Percentiles rank a stretch among this genome's conserved stretches.
phyloP scores from a whole-genome alignment of 2,888 invertebrate genomes.

The Calameuta idolon region DNA sequence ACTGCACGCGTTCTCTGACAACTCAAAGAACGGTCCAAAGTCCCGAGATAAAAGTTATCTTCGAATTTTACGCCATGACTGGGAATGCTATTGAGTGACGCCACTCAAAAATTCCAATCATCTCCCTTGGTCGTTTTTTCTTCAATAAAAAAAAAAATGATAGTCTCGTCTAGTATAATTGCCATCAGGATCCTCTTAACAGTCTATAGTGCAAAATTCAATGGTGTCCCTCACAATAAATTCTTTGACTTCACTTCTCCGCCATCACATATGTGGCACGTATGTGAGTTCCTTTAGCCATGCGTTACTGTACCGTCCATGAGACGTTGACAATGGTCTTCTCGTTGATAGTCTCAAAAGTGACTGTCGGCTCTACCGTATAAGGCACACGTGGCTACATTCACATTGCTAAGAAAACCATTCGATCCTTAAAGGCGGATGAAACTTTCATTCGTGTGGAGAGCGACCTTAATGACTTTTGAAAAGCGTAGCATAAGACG shows the following conservation, averaged over 20 bases:
- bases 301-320: slow-evolving; percentile 54
- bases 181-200: background rate
- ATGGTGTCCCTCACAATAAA: slow-evolving; percentile 40
- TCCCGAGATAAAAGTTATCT: slow-evolving; percentile 22
- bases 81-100: slow-evolving; percentile 13
- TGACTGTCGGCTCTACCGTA: slow-evolving; percentile 49
- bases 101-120: slow-evolving; percentile 19
- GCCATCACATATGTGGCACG: slow-evolving; percentile 37
- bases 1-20: background rate
- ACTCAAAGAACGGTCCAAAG: slow-evolving; percentile 1
- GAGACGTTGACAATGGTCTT: slow-evolving; percentile 62
- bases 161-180: background rate
- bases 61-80: background rate
- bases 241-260: slow-evolving; percentile 50
- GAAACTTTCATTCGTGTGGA: background rate
- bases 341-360: slow-evolving; percentile 52
- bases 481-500: background rate
- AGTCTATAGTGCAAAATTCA: background rate
- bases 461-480: background rate
- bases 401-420: background rate
- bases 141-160: background rate
- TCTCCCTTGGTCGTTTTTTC: background rate
- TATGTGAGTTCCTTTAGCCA: slow-evolving; percentile 39
- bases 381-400: slow-evolving; percentile 35
- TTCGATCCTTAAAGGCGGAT: background rate